A percentile compares a stretch with the other conserved stretches of the same genome.
phyloP scores from a whole-genome alignment of 2,113 vertebrate species.

The Zootoca vivipara region DNA sequence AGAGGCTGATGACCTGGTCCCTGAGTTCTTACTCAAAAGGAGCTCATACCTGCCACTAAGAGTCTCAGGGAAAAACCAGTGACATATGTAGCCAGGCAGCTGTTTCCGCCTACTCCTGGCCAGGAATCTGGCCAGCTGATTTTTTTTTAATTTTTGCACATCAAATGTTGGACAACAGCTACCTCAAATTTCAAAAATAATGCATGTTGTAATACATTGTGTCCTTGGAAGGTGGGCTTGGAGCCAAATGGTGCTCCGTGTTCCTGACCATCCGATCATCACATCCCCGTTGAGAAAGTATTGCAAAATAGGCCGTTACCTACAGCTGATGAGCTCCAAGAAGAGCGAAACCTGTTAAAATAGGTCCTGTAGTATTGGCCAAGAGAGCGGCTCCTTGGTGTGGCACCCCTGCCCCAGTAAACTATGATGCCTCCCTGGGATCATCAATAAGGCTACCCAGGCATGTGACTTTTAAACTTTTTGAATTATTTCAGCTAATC shows the following conservation, averaged over 20 bases:
- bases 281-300: neutral
- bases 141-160: neutral
- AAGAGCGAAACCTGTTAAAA: constrained; percentile 64
- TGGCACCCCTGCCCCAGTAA: neutral
- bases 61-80: neutral
- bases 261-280: neutral
- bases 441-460: neutral
- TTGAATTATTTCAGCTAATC: neutral
- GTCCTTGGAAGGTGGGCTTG: neutral
- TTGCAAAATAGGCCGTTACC: constrained; percentile 46
- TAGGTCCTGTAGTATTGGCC: constrained; percentile 75
- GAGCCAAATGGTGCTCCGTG: neutral
- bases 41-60: neutral
- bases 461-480: neutral
- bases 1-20: neutral
- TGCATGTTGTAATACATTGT: neutral
- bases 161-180: neutral
- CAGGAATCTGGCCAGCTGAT: neutral
- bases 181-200: neutral
- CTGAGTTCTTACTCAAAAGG: neutral
- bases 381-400: neutral
- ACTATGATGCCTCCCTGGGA: accelerated
- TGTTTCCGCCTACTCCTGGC: no score
- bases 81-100: neutral
- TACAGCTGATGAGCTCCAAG: constrained; percentile 58